Conservation (phyloP, 2,888 invertebrate genomes). For the Nudaria mundana region DNA sequence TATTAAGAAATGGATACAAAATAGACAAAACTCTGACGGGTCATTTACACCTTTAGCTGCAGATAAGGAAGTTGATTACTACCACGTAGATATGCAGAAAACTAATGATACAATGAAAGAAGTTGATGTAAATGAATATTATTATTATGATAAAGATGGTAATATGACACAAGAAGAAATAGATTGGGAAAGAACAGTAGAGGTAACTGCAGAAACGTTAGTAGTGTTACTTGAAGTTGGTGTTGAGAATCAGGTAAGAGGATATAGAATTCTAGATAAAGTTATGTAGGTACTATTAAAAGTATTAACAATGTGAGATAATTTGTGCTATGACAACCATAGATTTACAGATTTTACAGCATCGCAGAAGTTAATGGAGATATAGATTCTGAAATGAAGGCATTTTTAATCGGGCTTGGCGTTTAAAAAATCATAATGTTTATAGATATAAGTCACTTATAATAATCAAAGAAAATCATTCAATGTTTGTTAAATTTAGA, state of each 20-base stretch:
- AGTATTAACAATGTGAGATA: too few relatives aligned
- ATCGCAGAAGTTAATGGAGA: too few relatives aligned
- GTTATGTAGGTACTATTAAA: too few relatives aligned
- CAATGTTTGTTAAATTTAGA: slow-evolving; percentile 38
- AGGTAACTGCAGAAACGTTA: slow-evolving; percentile 84
- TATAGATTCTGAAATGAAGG: too few relatives aligned
- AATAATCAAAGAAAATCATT: too few relatives aligned
- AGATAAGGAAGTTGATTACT: slow-evolving; percentile 79
- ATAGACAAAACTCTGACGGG: slow-evolving; percentile 81
- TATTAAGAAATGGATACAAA: slow-evolving; percentile 83
- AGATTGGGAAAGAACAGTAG: slow-evolving; percentile 78
- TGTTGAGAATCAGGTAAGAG: slow-evolving; percentile 74
- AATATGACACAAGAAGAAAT: slow-evolving; percentile 74
- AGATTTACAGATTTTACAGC: too few relatives aligned
- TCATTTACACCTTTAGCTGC: slow-evolving; percentile 81
- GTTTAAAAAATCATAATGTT: too few relatives aligned
- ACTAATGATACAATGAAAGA: slow-evolving; percentile 57
- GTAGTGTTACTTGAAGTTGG: slow-evolving; percentile 83
- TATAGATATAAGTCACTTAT: too few relatives aligned
- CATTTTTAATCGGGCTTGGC: too few relatives aligned
- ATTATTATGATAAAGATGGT: slow-evolving; percentile 74
- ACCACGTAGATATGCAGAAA: slow-evolving; percentile 64
- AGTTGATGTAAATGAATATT: slow-evolving; percentile 70
- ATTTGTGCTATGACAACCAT: too few relatives aligned
- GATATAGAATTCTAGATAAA: too few relatives aligned